phyloP scores from a whole-genome alignment of 2,113 vertebrate species.

The Cavia porcellus region DNA sequence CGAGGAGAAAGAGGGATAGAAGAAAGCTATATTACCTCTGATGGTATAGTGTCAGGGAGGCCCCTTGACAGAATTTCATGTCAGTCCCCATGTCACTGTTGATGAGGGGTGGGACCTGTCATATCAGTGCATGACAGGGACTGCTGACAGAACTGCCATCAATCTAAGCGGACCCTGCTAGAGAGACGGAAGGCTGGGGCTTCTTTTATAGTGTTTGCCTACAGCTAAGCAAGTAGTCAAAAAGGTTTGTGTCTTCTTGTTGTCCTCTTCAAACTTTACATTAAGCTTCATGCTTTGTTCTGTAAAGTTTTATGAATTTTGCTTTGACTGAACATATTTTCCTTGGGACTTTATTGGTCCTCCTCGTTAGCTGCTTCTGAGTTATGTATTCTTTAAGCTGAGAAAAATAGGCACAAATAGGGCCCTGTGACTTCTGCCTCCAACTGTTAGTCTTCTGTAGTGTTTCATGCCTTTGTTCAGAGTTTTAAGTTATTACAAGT shows the following conservation, averaged over 20 bases:
- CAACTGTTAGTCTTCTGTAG: too few relatives aligned
- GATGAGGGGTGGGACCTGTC: background rate
- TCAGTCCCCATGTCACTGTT: background rate
- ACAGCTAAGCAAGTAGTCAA: background rate
- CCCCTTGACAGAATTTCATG: background rate
- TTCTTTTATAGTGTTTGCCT: background rate
- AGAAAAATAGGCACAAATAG: background rate
- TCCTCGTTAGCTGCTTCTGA: background rate
- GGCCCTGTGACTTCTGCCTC: background rate
- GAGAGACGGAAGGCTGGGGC: background rate
- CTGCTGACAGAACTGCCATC: background rate
- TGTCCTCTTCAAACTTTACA: background rate
- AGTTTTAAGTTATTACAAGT: background rate
- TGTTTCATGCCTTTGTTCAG: background rate
- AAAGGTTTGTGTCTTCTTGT: background rate
- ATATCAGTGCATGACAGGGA: background rate
- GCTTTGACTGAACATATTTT: background rate
- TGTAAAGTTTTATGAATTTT: background rate
- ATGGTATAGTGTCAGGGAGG: background rate
- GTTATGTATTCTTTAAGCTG: background rate
- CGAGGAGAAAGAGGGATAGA: background rate
- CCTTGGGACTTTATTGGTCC: background rate
- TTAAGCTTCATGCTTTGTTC: background rate
- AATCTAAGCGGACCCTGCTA: background rate
- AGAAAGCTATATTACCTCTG: background rate